These are phyloP conservation scores for Bilobella aurantiaca DNA, from an alignment of 1,140 invertebrate genomes.

Conservation along the genomic window DNA sequence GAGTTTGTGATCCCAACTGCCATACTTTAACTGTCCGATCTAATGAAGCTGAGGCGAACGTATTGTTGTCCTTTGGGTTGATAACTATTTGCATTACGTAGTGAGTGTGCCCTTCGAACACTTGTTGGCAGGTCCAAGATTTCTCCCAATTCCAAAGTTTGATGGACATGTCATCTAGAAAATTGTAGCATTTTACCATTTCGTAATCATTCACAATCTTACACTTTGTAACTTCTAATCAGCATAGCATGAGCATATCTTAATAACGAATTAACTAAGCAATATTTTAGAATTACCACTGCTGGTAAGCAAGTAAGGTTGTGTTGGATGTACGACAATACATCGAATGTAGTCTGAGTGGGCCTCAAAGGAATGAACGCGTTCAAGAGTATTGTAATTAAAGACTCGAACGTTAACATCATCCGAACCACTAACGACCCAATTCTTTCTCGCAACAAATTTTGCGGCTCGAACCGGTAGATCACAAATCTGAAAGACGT, in stretches of 20 bases:
- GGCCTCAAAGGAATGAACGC: slow-evolving; percentile 91
- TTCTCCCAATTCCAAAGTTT: slow-evolving; percentile 99
- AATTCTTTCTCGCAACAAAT: slow-evolving; percentile 95
- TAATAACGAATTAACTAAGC: too few species aligned
- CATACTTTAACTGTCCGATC: slow-evolving; percentile 97
- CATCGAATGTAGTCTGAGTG: slow-evolving; percentile 96
- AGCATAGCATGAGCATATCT: too few species aligned
- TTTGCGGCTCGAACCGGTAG: slow-evolving; percentile 87
- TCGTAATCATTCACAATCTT: too few species aligned
- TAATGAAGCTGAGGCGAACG: slow-evolving; percentile 96
- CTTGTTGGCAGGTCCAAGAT: slow-evolving; percentile 90
- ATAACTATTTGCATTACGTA: slow-evolving; percentile 99
- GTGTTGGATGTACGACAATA: slow-evolving; percentile 93
- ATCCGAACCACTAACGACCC: slow-evolving; percentile 96
- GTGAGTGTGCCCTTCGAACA: slow-evolving; percentile 96
- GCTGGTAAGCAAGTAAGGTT: slow-evolving; percentile 91
- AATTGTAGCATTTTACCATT: too few species aligned
- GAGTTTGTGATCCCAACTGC: slow-evolving; percentile 90
- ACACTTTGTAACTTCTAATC: too few species aligned
- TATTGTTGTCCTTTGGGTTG: slow-evolving; percentile 99
- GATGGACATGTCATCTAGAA: slow-evolving; percentile 93
- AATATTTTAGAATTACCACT: slow-evolving; percentile 60
- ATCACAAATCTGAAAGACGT: slow-evolving; percentile 66
- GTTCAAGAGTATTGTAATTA: slow-evolving; percentile 97
- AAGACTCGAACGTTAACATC: slow-evolving; percentile 91